A percentile compares a stretch with the other conserved stretches of the same genome.
Conservation (phyloP, 2,888 invertebrate species). For the Sphecodes monilicornis region DNA sequence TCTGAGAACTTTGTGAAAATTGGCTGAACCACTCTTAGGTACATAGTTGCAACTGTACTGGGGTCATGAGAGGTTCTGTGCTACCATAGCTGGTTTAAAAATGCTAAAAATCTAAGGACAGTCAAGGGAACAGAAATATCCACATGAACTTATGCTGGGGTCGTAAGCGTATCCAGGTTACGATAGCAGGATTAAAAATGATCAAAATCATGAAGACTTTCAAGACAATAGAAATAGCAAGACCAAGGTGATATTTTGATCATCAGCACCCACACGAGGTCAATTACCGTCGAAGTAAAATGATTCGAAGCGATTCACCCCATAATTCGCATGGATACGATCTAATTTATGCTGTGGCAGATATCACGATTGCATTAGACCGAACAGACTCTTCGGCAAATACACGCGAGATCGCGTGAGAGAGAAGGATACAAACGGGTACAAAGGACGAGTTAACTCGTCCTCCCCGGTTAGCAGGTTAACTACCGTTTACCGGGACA, state of each 20-base stretch:
- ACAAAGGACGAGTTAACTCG: neutral
- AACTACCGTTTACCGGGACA: constrained; percentile 59
- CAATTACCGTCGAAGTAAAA: constrained; percentile 9
- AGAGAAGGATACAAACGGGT: neutral
- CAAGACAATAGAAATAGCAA: neutral
- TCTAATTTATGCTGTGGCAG: constrained; percentile 1
- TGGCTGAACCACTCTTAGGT: neutral
- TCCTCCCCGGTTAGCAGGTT: constrained; percentile 33
- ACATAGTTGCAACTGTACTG: neutral
- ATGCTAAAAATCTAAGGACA: neutral
- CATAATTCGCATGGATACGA: neutral
- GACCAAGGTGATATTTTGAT: neutral
- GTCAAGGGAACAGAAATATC: neutral
- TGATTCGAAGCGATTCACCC: constrained; percentile 3
- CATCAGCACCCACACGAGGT: neutral
- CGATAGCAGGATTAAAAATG: too few relatives aligned
- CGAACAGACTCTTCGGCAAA: neutral
- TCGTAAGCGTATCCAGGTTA: too few relatives aligned
- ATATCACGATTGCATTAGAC: neutral
- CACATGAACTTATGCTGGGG: too few relatives aligned
- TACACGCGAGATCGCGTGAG: neutral
- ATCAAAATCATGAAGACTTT: neutral
- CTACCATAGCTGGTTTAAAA: neutral
- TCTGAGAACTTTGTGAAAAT: neutral
- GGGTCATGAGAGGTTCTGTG: neutral